Base-by-base conservation (phyloP, 2,113 vertebrate genomes). In the Mobula hypostoma region DNA sequence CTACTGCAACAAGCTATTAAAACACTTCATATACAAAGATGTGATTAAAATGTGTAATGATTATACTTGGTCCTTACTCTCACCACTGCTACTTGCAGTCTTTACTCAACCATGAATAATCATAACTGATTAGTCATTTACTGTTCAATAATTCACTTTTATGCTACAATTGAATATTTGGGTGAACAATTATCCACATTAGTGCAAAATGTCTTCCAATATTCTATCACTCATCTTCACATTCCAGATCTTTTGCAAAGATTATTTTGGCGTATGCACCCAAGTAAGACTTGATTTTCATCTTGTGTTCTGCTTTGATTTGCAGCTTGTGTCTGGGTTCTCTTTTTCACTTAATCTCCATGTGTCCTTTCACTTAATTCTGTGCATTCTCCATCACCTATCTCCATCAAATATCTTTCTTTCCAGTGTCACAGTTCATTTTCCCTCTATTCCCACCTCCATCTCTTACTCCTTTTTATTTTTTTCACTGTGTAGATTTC, bases 1-100 rank as follows among this genome's bases (percentile, higher is more conserved):
- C 83, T 27, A 61, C 48, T 24, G 56, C 58, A 87, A 87, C 17
- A 58, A 87, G 83, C 83, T 87, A 79, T 87, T 58, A 87, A 82
- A 87, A 87, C 48, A 61, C 83, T 87, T 87, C 24, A 87, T 61
- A 87, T 87, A 61, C 48, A 87, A 85, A 87, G 83, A 61, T 87
- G 56, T 87, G 83, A 87, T 58, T 61, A 87, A 58, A 87, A 61
- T 7, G 19, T 61, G 48, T 61, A 29, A 87, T 58, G 83, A 87
- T 27, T 61, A 61, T 58, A 61, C 56, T 87, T 87, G 40, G 36
- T 48, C 48, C 48, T 87, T 87, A 58, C 40, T 61, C 48, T 87
- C 48, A 9, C 48, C 24, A 56, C 83, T 27, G 48, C 83, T 87
- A 48, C 21, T 58, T 87, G 48, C 40, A 61, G 56, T 1, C 24